A percentile compares a stretch with the other conserved stretches of the same genome.
Evolutionary conservation across 2,113 vertebrate genomes (phyloP).

Genomic region (Axis porcinus): DNA sequence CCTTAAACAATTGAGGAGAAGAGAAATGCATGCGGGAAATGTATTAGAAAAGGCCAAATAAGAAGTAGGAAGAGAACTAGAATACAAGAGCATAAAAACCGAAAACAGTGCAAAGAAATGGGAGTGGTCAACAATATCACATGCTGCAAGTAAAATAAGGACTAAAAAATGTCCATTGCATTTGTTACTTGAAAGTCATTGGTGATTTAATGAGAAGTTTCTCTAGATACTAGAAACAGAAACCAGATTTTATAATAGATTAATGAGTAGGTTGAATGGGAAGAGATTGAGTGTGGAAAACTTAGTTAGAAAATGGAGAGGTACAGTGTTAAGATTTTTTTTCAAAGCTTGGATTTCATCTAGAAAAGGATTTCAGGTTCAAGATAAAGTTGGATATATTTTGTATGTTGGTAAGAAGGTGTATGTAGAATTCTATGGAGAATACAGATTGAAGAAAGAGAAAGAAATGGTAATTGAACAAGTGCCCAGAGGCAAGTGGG

Average conservation of each 20-base stretch:
- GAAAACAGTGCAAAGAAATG: not conserved
- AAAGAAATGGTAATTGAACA: not conserved
- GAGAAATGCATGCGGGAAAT: not conserved
- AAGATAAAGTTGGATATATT: not conserved
- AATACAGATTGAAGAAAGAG: not conserved
- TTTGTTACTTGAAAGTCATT: constrained; percentile 6
- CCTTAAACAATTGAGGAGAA: not conserved
- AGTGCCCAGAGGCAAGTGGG: not conserved
- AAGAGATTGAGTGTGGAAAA: not conserved
- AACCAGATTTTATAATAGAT: not conserved
- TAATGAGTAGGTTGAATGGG: not conserved
- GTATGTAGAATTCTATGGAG: not conserved
- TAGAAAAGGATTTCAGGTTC: not conserved
- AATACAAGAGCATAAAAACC: not conserved
- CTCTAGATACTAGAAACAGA: not conserved
- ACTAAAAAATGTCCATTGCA: not conserved
- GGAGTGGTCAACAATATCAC: not conserved
- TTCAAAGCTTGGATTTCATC: not conserved
- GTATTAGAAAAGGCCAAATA: constrained; percentile 22
- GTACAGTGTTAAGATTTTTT: not conserved
- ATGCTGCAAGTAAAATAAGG: not conserved
- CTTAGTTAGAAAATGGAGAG: not conserved
- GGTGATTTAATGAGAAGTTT: not conserved
- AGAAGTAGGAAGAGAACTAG: not conserved
- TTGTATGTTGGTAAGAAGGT: not conserved